Base-by-base conservation (phyloP, 2,797 vertebrate genomes). In the Typhlichthys eigenmanni region DNA sequence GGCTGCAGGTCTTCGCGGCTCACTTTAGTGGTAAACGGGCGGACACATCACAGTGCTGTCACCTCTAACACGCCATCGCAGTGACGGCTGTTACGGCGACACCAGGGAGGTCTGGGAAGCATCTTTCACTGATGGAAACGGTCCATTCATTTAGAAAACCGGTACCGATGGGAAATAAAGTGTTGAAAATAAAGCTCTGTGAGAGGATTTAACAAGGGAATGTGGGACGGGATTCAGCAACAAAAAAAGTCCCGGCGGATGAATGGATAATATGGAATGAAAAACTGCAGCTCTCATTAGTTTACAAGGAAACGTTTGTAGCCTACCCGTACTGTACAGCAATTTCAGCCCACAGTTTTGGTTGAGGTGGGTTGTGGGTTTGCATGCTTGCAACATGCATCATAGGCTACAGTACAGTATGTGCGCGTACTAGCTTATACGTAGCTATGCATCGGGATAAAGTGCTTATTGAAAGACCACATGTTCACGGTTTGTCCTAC, bases 211-310 rank as follows among this genome's bases (percentile, higher is more conserved):
- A 62, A 50, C 66, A 10, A 6, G 8, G 13, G 46, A n/a, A 66
- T 8, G n/a, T 60, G 62, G 29, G 59, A 78, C 62, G 68, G 50
- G 24, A 62, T 66, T 55, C 32, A 61, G 66, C 50, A 71, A 76
- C 57, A 60, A 50, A 67, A 77, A 80, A 48, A 61, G 13, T 55
- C 16, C 5, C 3, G 66, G 58, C 63, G 74, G 60, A 65, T 74
- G 62, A 74, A 57, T 54, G 43, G 34, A 57, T 47, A 12, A 66
- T 61, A 4, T 6, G 16, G 38, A 19, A 50, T 63, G 58, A 52
- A 81, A 84, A 86, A 82, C 78, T 82, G 76, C 79, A 84, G 79
- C 84, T 84, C 72, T 74, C 3, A 13, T 59, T 51, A 53, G n/a
- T 12, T 46, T 13, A 52, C 34, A 14, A 62, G n/a, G 62, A 1